phyloP scores from a whole-genome alignment of 2,113 vertebrate genomes.

The Ursus arctos region DNA sequence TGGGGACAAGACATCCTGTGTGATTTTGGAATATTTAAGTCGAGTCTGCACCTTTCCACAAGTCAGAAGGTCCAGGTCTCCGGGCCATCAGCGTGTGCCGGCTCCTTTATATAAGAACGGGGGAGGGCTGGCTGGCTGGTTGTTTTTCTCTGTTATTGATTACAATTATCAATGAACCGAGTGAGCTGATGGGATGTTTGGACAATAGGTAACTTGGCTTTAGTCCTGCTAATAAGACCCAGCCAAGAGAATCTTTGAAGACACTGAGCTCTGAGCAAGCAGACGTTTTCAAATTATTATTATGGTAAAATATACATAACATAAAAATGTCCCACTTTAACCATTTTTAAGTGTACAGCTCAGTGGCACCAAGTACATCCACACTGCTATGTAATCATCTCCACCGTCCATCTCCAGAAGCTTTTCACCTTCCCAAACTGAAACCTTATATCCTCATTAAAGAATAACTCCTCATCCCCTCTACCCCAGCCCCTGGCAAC shows the following conservation, averaged over 20 bases:
- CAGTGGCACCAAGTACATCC: background rate
- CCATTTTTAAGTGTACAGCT: background rate
- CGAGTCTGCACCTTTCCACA: background rate
- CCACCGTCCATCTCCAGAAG: background rate
- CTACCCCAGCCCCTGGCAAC: background rate
- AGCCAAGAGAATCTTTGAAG: background rate
- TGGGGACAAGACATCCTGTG: background rate
- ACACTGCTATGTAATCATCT: background rate
- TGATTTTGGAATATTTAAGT: background rate
- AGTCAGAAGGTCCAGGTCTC: accelerated
- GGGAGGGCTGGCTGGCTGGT: background rate
- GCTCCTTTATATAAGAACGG: background rate
- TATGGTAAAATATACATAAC: background rate
- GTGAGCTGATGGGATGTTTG: background rate
- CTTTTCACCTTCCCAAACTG: background rate
- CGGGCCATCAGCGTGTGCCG: accelerated
- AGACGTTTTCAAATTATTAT: background rate
- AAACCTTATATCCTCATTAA: background rate
- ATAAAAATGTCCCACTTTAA: background rate
- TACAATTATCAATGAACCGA: background rate
- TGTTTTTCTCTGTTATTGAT: background rate
- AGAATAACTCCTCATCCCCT: too few species aligned
- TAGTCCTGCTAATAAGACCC: background rate
- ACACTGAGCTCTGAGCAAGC: background rate
- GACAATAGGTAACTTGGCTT: background rate